These are phyloP conservation scores for Dasyornis broadbenti DNA, from an alignment of 2,113 vertebrate species.

Conservation along the genomic window DNA sequence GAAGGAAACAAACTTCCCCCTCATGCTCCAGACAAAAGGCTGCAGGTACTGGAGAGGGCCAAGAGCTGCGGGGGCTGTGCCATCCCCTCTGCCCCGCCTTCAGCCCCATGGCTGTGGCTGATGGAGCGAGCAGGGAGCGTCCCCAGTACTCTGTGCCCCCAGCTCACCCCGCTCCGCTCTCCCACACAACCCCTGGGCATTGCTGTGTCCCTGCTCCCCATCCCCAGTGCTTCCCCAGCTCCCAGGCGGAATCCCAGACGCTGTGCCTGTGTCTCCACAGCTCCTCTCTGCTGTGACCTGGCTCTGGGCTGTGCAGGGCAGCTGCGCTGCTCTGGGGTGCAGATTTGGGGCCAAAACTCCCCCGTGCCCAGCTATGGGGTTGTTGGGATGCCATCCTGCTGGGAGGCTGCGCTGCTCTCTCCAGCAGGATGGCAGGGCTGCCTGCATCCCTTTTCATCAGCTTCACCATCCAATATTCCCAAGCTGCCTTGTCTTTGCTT, in stretches of 20 bases:
- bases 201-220: background rate
- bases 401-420: background rate
- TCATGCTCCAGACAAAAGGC: background rate
- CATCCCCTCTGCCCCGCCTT: background rate
- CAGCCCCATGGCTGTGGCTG: background rate
- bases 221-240: background rate
- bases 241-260: accelerated
- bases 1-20: background rate
- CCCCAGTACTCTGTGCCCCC: background rate
- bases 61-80: background rate
- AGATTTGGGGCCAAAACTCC: background rate
- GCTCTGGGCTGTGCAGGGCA: background rate
- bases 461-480: constrained; percentile 56
- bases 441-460: constrained; percentile 50
- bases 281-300: accelerated
- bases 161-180: accelerated
- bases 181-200: accelerated
- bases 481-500: constrained; percentile 68
- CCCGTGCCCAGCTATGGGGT: accelerated
- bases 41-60: background rate
- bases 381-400: background rate
- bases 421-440: background rate
- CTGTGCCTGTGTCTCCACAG: too few relatives aligned
- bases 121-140: background rate
- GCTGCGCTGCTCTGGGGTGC: background rate